phyloP scores from a whole-genome alignment of 2,797 vertebrate genomes.

The Poecile montanus region DNA sequence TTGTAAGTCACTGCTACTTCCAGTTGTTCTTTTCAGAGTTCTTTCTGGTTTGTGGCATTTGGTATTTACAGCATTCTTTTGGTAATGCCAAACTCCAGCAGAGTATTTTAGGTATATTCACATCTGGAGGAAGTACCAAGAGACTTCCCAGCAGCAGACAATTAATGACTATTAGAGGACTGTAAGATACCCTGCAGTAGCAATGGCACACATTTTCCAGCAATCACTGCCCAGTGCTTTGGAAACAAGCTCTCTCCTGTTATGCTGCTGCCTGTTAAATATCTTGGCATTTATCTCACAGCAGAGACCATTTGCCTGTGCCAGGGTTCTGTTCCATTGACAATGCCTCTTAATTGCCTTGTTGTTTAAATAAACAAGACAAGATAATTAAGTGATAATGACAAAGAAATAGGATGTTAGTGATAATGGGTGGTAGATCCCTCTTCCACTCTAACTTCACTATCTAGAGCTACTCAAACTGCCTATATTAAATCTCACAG shows the following conservation, averaged over 20 bases:
- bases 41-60: neutral
- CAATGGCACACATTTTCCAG: neutral
- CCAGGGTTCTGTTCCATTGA: conserved; percentile 69
- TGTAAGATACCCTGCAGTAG: neutral
- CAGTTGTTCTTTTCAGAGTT: neutral
- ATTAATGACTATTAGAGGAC: neutral
- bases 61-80: neutral
- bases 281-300: conserved; percentile 68
- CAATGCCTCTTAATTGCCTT: conserved; percentile 69
- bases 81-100: neutral
- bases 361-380: conserved; percentile 71
- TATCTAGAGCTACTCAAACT: neutral
- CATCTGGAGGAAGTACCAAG: neutral
- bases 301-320: conserved; percentile 40
- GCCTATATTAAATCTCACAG: neutral
- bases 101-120: neutral
- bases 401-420: conserved; percentile 52
- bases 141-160: neutral
- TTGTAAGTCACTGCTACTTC: neutral
- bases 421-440: conserved; percentile 26
- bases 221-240: conserved; percentile 38
- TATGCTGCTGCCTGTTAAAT: conserved; percentile 58
- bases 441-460: neutral
- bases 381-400: conserved; percentile 73
- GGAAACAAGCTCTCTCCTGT: conserved; percentile 35